A percentile compares a stretch with the other conserved stretches of the same genome.
phyloP scores from a whole-genome alignment of 2,113 vertebrate species.

The Poecilia latipinna region DNA sequence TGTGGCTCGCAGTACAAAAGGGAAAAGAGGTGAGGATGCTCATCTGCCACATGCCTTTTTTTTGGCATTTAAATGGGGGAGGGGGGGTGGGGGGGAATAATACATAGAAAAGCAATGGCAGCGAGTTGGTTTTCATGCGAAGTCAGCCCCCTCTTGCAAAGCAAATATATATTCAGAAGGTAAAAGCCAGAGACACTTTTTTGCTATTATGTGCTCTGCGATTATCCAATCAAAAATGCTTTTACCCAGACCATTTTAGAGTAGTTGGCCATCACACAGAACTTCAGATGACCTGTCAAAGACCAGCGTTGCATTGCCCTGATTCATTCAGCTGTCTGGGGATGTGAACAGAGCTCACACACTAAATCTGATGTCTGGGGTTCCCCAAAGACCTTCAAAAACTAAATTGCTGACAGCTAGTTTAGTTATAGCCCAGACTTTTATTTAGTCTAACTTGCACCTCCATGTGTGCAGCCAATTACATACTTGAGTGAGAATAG shows the following conservation, averaged over 20 bases:
- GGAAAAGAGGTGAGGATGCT: constrained; percentile 5
- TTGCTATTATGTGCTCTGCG: constrained; percentile 11
- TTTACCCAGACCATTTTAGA: constrained; percentile 18
- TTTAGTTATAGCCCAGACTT: not conserved
- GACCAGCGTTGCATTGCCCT: not conserved
- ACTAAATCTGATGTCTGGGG: not conserved
- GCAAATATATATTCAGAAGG: constrained; percentile 7
- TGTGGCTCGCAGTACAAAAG: constrained; percentile 11
- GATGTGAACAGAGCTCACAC: constrained; percentile 15
- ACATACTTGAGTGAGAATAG: constrained; percentile 42
- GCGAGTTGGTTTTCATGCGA: constrained; percentile 3
- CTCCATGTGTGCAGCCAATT: not conserved
- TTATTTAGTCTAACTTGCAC: constrained; percentile 9
- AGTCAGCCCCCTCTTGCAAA: constrained; percentile 13
- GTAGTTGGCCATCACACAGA: constrained; percentile 26
- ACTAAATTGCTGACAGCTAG: constrained; percentile 1
- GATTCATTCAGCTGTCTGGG: constrained; percentile 4
- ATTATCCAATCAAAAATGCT: constrained; percentile 45
- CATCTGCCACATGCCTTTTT: constrained; percentile 15
- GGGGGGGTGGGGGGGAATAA: not conserved
- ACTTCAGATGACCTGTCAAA: constrained; percentile 41
- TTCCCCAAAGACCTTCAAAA: not conserved
- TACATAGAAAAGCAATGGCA: constrained; percentile 15
- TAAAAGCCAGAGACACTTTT: constrained; percentile 4
- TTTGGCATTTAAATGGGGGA: constrained; percentile 14